Base-by-base conservation (phyloP, 2,113 vertebrate species). In the Naja naja region DNA sequence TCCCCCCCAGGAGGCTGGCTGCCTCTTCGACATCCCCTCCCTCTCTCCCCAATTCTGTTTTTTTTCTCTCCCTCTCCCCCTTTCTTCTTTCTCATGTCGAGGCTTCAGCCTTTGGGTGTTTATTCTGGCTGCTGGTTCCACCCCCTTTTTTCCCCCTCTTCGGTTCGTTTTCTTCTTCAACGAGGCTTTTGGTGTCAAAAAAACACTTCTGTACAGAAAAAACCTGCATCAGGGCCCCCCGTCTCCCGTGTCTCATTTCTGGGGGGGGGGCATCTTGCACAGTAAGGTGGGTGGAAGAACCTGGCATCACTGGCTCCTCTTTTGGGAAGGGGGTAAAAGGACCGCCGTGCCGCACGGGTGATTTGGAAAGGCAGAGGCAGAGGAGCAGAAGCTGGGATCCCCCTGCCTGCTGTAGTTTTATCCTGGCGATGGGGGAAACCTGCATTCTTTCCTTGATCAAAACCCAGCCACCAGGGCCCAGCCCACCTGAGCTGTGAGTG, bases 161-260 rank as follows among this genome's bases (percentile, higher is more conserved):
- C 25, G 96, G 96, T 96, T 97, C 97, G 97, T 97, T 98, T 98
- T 97, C 93, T 97, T 97, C 96, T 89, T 96, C 96, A 97, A 96
- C 97, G 94, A 97, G 96, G 97, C 97, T 49, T 98, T 97, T 97
- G 97, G 97, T 97, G 97, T 98, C 97, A 49, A 97, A 98, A 58
- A 97, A 98, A 98, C 97, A 97, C 97, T 98, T 97, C 97, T 98
- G 97, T 97, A 98, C 97, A 97, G 97, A 49, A 98, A 98, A 97
- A 98, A 97, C 96, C 96, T 95, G 97, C 96, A 97, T 98, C 97
- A 97, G 98, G 97, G 95, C 47, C 95, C 93, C 89, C 93, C 0
- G 97, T 91, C 96, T 98, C 94, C 96, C 90, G 96, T 89, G 95
- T 97, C 87, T 97, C 88, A 94, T 95, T 91, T 96, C 95, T 93